These are phyloP conservation scores for Cotesia chilonis DNA, from an alignment of 1,140 invertebrate species.

Conservation along the genomic window DNA sequence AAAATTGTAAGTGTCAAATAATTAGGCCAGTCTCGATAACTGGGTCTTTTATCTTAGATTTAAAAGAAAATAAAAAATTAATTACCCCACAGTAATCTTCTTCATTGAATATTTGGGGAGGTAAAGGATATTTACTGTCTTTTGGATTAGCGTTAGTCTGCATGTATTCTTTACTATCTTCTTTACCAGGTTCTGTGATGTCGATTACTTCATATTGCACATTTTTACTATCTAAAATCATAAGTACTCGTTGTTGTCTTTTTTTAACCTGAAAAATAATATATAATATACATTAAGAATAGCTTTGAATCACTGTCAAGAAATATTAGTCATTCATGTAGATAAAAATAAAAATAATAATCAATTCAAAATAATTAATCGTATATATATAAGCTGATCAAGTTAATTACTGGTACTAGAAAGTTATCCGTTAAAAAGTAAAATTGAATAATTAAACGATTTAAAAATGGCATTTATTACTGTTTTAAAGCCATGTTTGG, in stretches of 20 bases:
- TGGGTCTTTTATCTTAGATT: too few relatives aligned
- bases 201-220: conserved; percentile 89
- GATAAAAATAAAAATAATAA: too few relatives aligned
- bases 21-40: too few relatives aligned
- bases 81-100: conserved; percentile 91
- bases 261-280: conserved; percentile 84
- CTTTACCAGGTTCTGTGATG: conserved; percentile 90
- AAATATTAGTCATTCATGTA: neutral
- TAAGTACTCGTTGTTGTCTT: conserved; percentile 87
- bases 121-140: conserved; percentile 79
- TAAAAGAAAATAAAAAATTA: conserved; percentile 33
- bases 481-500: too few relatives aligned
- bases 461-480: too few relatives aligned
- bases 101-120: conserved; percentile 94
- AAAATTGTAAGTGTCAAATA: too few relatives aligned
- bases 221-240: conserved; percentile 90
- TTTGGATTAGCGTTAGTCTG: conserved; percentile 84
- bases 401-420: too few relatives aligned
- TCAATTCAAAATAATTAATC: too few relatives aligned
- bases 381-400: too few relatives aligned
- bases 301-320: conserved; percentile 20
- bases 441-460: too few relatives aligned
- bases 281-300: conserved; percentile 21
- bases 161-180: conserved; percentile 92
- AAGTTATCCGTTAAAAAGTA: too few relatives aligned